A percentile compares a stretch with the other conserved stretches of the same genome.
phyloP scores from a whole-genome alignment of 2,113 vertebrate genomes.

The Octodon degus region DNA sequence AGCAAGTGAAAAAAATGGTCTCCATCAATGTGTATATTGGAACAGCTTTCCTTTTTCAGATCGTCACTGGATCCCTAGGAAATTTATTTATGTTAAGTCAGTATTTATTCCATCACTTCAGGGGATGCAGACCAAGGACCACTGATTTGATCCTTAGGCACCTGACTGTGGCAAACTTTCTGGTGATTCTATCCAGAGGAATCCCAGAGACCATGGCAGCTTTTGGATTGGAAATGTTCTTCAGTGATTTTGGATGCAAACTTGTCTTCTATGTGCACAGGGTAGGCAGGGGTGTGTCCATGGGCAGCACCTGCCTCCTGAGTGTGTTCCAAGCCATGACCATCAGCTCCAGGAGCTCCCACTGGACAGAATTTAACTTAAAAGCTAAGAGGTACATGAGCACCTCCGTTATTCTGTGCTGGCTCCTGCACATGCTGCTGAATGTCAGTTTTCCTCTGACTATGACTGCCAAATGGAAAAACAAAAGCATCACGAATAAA shows the following conservation, averaged over 20 bases:
- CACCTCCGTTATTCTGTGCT: neutral
- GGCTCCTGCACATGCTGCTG: neutral
- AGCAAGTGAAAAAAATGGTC: neutral
- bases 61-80: neutral
- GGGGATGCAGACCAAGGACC: neutral
- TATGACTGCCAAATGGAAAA: neutral
- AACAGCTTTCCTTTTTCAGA: neutral
- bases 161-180: neutral
- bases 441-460: neutral
- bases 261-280: neutral
- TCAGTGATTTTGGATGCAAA: neutral
- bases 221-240: neutral
- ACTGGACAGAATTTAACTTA: neutral
- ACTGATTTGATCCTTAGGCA: neutral
- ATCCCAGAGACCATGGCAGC: neutral
- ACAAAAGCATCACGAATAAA: neutral
- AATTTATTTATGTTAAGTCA: neutral
- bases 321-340: neutral
- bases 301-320: neutral
- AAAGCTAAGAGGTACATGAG: neutral
- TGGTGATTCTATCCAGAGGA: neutral
- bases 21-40: neutral
- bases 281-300: neutral
- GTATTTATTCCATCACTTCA: neutral
- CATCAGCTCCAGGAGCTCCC: neutral